phyloP scores from a whole-genome alignment of 2,797 vertebrate species.

The Anguilla pacifica region DNA sequence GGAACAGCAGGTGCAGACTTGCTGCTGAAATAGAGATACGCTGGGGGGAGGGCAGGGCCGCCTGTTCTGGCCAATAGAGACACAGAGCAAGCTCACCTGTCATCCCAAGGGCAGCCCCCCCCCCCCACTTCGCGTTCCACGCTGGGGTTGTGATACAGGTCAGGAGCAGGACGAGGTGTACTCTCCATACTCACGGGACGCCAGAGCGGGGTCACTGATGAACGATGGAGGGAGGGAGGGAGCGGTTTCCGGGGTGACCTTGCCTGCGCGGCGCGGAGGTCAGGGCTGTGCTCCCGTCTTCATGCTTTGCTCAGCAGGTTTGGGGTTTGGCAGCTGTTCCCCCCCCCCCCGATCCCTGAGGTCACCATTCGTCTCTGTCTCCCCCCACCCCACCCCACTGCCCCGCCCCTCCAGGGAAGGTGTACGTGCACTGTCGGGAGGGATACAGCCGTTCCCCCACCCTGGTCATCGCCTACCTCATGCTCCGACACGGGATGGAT shows the following conservation, averaged over 20 bases:
- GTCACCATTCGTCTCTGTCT: slow-evolving; percentile 22
- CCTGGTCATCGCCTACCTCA: slow-evolving; percentile 93
- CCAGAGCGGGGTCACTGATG: slow-evolving; percentile 43
- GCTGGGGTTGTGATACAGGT: slow-evolving; percentile 62
- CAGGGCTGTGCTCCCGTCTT: slow-evolving; percentile 34
- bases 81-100: neutral
- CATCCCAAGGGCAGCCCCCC: neutral
- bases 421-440: slow-evolving; percentile 95
- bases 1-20: neutral
- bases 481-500: slow-evolving; percentile 89
- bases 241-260: slow-evolving; percentile 51
- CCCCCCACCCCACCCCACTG: neutral
- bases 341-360: neutral
- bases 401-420: slow-evolving; percentile 77
- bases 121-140: slow-evolving; percentile 52
- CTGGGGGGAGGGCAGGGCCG: slow-evolving; percentile 32
- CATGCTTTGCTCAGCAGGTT: slow-evolving; percentile 52
- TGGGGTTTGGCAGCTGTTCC: slow-evolving; percentile 41
- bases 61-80: slow-evolving; percentile 41
- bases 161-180: slow-evolving; percentile 41
- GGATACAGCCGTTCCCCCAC: slow-evolving; percentile 97
- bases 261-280: slow-evolving; percentile 59
- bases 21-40: neutral
- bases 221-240: slow-evolving; percentile 21
- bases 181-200: slow-evolving; percentile 48